Conservation (phyloP, 2,888 invertebrate species). For the Cheilosia vulpina region DNA sequence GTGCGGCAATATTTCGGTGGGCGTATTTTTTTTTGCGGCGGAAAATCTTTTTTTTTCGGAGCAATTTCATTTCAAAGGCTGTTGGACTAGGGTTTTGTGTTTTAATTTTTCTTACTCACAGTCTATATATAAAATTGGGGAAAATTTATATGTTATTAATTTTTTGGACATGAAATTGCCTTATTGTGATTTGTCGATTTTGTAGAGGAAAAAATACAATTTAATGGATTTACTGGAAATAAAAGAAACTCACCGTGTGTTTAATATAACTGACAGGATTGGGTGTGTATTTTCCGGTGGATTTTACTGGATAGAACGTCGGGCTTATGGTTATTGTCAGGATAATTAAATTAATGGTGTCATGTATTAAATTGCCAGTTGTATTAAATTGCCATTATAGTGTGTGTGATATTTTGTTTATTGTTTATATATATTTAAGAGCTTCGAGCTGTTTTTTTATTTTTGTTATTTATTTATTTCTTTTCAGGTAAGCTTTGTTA, state of each 20-base stretch:
- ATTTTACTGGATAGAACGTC: background rate
- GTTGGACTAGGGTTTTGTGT: background rate
- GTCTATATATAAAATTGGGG: background rate
- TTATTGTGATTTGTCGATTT: slow-evolving; percentile 62
- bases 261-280: background rate
- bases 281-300: background rate
- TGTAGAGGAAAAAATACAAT: slow-evolving; percentile 24
- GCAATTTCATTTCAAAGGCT: slow-evolving; percentile 11
- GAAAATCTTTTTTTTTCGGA: slow-evolving; percentile 13
- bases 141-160: slow-evolving; percentile 38
- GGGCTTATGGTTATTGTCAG: slow-evolving; percentile 26
- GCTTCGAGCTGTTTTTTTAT: too few species aligned
- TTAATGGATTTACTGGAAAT: slow-evolving; percentile 23
- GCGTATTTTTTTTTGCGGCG: background rate
- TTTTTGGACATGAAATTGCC: background rate
- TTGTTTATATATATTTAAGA: slow-evolving; percentile 7
- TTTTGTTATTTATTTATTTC: too few species aligned
- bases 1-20: background rate
- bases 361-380: too few species aligned
- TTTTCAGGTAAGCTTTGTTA: background rate
- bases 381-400: slow-evolving; percentile 31
- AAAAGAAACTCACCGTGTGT: background rate
- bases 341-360: slow-evolving; percentile 47
- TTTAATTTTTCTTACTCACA: background rate
- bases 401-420: background rate